Evolutionary conservation across 1,140 invertebrate genomes (phyloP).

Genomic region (Radopholus similis): DNA sequence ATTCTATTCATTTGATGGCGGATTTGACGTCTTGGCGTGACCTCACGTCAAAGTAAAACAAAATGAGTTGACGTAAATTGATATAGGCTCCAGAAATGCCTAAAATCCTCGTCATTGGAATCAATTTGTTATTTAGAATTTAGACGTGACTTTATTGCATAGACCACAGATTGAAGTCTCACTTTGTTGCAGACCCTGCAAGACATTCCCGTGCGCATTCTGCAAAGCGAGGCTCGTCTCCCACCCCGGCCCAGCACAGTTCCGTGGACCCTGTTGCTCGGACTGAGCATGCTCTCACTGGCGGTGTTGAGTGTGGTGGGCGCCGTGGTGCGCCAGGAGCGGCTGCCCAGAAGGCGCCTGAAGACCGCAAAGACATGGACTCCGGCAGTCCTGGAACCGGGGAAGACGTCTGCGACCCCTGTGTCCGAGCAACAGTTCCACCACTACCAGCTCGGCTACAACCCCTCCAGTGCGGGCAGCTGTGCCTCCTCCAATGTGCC

Average conservation of each 20-base stretch:
- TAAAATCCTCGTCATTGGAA: not conserved
- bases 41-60: not conserved
- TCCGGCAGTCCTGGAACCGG: not conserved
- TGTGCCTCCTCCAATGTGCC: constrained; percentile 11
- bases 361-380: constrained; percentile 9
- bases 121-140: no score
- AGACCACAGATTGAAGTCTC: not conserved
- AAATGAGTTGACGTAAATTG: not conserved
- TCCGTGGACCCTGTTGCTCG: not conserved
- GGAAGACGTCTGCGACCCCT: not conserved
- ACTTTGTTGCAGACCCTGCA: not conserved
- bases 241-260: not conserved
- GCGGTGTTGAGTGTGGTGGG: not conserved
- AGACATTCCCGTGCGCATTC: constrained; percentile 4
- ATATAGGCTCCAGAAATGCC: not conserved
- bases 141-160: no score
- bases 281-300: not conserved
- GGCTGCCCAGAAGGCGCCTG: not conserved
- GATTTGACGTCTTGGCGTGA: not conserved
- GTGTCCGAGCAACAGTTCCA: not conserved
- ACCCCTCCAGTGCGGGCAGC: not conserved
- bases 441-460: not conserved
- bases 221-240: not conserved
- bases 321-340: not conserved
- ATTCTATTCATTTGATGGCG: no score